Base-by-base conservation (phyloP, 2,888 invertebrate genomes). In the Oscheius sp. region DNA sequence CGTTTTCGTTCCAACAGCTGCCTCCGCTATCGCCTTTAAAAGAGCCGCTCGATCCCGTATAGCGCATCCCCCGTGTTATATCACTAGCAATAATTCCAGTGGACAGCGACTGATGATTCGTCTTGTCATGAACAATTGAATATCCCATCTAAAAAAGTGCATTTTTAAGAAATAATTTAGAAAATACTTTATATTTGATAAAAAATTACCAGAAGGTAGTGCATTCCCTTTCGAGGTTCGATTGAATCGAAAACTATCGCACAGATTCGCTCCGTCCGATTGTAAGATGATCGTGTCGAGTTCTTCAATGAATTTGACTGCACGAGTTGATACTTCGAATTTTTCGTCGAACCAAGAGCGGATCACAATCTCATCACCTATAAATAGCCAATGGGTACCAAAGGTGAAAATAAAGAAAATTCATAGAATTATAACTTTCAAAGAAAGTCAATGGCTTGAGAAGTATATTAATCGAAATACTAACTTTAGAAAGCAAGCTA, bases 281-380 rank as follows among this genome's bases (percentile, higher is more conserved):
- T 14, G 36, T 14, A 36, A 36, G 36, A 36, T 36, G 36, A 36
- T 36, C 8, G 36, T 36, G 36, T 36, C 36, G 36, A 36, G 14
- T 36, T 36, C 8, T 44, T 69, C 69, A 57, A 65, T 38, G 57
- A 69, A 8, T 33, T 44, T 20, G 49, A 69, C 69, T 22, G 65
- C 64, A n/a, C 12, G 47, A 8, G 65, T 20, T n/a, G n/a, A n/a
- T n/a, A n/a, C n/a, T n/a, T n/a, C n/a, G n/a, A n/a, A n/a, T n/a
- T n/a, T n/a, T n/a, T n/a, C n/a, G n/a, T n/a, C n/a, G n/a, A n/a
- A n/a, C n/a, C n/a, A n/a, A n/a, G n/a, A n/a, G n/a, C n/a, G n/a
- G n/a, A n/a, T n/a, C n/a, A n/a, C n/a, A n/a, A n/a, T n/a, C n/a
- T n/a, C n/a, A n/a, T n/a, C n/a, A n/a, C n/a, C n/a, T n/a, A n/a